Evolutionary conservation across 1,140 invertebrate genomes (phyloP).

Genomic region (Bombus sibiricus): DNA sequence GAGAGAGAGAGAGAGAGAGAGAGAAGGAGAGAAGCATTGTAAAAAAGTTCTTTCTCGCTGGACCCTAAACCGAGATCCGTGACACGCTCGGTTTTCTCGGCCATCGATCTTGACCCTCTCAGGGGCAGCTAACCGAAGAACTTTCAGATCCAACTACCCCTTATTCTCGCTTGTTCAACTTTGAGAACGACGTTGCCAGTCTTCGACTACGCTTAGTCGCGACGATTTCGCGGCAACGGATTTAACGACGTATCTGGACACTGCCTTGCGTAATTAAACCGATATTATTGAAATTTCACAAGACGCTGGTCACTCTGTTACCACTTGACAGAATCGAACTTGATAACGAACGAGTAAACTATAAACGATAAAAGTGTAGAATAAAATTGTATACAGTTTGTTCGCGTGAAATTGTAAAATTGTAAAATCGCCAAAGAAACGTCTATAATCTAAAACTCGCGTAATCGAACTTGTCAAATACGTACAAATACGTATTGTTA

Average conservation of each 20-base stretch:
- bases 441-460: no score
- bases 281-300: no score
- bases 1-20: no score
- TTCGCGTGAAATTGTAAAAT: no score
- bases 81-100: constrained; percentile 18
- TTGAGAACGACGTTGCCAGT: background rate
- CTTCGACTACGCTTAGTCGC: no score
- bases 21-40: background rate
- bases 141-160: background rate
- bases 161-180: background rate
- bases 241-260: background rate
- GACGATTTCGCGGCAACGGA: constrained; percentile 9
- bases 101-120: constrained; percentile 34
- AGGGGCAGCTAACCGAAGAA: background rate
- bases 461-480: background rate
- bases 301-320: background rate
- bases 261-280: no score
- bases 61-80: constrained; percentile 4
- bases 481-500: background rate
- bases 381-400: no score
- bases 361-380: no score
- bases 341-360: background rate
- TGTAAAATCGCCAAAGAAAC: no score
- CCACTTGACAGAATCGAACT: background rate
- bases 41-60: background rate